phyloP scores from a whole-genome alignment of 1,140 invertebrate genomes.

The Argopecten irradians region DNA sequence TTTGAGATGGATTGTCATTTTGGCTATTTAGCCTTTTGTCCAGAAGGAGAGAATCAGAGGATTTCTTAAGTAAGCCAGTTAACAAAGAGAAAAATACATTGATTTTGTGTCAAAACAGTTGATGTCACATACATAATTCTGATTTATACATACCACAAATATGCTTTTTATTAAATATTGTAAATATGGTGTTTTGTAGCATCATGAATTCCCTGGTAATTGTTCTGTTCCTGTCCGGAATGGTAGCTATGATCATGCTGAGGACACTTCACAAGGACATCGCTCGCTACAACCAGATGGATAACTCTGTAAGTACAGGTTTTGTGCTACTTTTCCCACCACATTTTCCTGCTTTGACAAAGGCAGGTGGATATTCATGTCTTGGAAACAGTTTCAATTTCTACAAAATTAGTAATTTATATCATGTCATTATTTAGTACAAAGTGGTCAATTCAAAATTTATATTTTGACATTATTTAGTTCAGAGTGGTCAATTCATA shows the following conservation, averaged over 20 bases:
- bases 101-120: no score
- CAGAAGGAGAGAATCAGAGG: no score
- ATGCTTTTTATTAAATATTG: not conserved
- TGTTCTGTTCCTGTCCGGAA: slow-evolving; percentile 89
- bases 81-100: not conserved
- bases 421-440: not conserved
- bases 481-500: no score
- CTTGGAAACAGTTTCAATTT: not conserved
- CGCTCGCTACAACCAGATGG: slow-evolving; percentile 96
- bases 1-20: no score
- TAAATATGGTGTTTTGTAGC: slow-evolving; percentile 53
- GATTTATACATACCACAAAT: not conserved
- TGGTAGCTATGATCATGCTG: slow-evolving; percentile 99
- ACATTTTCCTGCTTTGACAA: not conserved
- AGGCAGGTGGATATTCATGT: not conserved
- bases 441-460: no score
- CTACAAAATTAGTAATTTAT: no score
- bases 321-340: not conserved
- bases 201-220: slow-evolving; percentile 82
- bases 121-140: not conserved
- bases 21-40: no score
- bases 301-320: slow-evolving; percentile 77
- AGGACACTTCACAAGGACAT: slow-evolving; percentile 99
- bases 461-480: no score
- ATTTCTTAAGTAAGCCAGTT: not conserved